Conservation (phyloP, 2,888 invertebrate genomes). For the Diloba caeruleocephala region DNA sequence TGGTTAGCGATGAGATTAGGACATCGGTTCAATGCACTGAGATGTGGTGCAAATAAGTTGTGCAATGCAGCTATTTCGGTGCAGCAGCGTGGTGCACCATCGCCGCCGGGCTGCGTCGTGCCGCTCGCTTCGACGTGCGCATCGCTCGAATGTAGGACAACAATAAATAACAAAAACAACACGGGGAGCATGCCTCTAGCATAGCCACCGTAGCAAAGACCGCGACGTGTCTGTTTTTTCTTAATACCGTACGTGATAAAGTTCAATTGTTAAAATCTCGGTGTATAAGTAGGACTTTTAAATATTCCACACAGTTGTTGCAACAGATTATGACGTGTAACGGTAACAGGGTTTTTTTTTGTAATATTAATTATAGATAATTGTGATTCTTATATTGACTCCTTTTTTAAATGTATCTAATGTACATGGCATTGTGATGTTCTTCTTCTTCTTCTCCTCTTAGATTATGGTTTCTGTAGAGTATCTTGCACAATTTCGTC, state of each 20-base stretch:
- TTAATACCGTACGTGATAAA: constrained; percentile 7
- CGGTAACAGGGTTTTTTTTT: too few species aligned
- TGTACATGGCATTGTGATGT: too few species aligned
- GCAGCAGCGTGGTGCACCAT: constrained; percentile 74
- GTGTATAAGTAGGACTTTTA: too few species aligned
- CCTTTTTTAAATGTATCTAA: too few species aligned
- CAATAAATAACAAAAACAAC: constrained; percentile 69
- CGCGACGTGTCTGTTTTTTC: constrained; percentile 20
- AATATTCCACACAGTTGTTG: too few species aligned
- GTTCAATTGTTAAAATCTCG: background rate
- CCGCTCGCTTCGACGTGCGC: constrained; percentile 57
- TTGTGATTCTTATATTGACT: too few species aligned
- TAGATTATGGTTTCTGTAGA: too few species aligned
- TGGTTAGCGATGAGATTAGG: constrained; percentile 78
- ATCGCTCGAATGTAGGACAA: constrained; percentile 69
- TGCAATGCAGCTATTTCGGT: constrained; percentile 85
- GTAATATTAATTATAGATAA: too few species aligned
- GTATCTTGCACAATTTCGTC: too few species aligned
- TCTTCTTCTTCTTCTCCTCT: too few species aligned
- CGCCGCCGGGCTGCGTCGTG: constrained; percentile 56
- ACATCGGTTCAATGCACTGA: constrained; percentile 85
- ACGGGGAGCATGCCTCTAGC: constrained; percentile 23
- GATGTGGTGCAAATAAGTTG: constrained; percentile 86
- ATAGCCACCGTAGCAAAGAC: constrained; percentile 27
- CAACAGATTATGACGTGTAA: too few species aligned